Evolutionary conservation across 2,888 invertebrate genomes (phyloP), one percentile per base, ranked within the genome.

Genomic region (Atherix ibis): DNA sequence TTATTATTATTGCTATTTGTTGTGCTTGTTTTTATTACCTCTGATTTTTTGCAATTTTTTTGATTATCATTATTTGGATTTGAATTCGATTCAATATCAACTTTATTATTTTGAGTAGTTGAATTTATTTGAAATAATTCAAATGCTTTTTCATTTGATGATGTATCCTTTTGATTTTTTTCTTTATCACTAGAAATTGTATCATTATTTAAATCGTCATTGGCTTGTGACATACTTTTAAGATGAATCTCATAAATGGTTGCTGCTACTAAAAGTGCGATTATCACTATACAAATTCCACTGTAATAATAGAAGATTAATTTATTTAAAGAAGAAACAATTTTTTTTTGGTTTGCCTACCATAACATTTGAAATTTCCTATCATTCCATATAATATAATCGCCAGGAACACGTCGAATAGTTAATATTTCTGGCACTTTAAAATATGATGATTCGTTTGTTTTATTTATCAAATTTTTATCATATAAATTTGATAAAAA

Each of bases 401-500:
- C 56, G 5, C 79, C 79, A 0, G 81, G 80, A n/a, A 81, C 76
- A 0, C 68, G 64, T 13, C 79, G 65, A 3, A 79, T 70, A 36
- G 64, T 65, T 15, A 73, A 51, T 2, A 78, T 68, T 32, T 59
- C 59, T 62, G 61, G 5, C 10, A 12, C 4, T 26, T 9, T 9
- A 5, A 26, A 26, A n/a, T 6, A 12, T 26, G 26, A 26, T 10
- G 4, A 5, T 13, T 26, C 26, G 12, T 12, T 44, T 40, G 12
- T 40, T 18, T 3, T 10, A n/a, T 29, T 29, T 48, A 42, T n/a
- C n/a, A n/a, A n/a, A n/a, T n/a, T n/a, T n/a, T n/a, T n/a, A n/a
- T 5, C 43, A 40, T n/a, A 47, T 6, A 50, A 16, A 10, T 47
- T 37, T 3, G 42, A 42, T 10, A 60, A 40, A 48, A 56, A 51